Base-by-base conservation (phyloP, 92 coral and sea anemone species). In the Phenganax marumi region DNA sequence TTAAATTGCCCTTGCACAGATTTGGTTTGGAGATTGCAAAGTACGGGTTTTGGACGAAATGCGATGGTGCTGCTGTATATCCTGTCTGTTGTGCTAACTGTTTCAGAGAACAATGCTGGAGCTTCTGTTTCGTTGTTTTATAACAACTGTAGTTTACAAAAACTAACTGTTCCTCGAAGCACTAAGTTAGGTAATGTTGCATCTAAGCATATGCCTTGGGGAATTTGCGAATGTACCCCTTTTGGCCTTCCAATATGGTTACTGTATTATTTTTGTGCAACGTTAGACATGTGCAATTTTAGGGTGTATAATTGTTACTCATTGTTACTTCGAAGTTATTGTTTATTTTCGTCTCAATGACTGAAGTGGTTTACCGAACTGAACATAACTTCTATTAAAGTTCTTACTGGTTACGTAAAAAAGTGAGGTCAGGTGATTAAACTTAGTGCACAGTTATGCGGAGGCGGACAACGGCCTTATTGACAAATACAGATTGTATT, bases 401-500 rank as follows among this genome's bases (percentile, higher is more conserved):
- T 33, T 23, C 16, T 66, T 13, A 66, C 43, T 66, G 72, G 72
- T 66, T 66, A 46, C 72, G 26, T 66, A 49, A 17, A 33, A 66
- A 10, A 25, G 70, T n/a, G 11, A 12, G 16, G 23, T 46, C 43
- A 17, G 43, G 12, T 24, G 12, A 64, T 64, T 19, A 64, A 58
- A 58, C 8, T 64, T 64, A 25, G 14, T 64, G 5, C 43, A 64
- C 48, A 66, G 72, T 10, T 49, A 66, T 49, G 72, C 72, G 72
- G 72, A 66, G 72, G 21, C 62, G 50, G 73, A 72, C 73, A 78
- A 78, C 83, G 83, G 83, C 48, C 56, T 56, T 76, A 55, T 76
- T 76, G 81, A 76, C 68, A 76, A 60, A 76, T 76, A 76, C 68
- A n/a, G 68, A 76, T 54, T 24, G 72, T 33, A 78, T 78, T 78